A percentile compares a stretch with the other conserved stretches of the same genome.
phyloP scores from a whole-genome alignment of 2,113 vertebrate genomes.

The Atractosteus spatula region DNA sequence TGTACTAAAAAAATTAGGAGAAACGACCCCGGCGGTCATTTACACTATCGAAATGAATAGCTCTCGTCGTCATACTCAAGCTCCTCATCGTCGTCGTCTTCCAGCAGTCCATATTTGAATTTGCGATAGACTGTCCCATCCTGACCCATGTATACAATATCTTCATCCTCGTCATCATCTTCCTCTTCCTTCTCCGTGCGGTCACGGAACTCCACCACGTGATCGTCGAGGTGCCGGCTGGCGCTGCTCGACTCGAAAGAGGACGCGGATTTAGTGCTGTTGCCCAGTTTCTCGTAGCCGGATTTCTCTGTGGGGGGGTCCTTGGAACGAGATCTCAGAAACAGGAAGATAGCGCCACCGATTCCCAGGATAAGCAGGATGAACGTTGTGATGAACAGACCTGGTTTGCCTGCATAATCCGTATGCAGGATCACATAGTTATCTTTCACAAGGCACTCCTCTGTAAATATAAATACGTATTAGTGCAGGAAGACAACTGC shows the following conservation, averaged over 20 bases:
- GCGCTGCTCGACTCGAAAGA: constrained; percentile 47
- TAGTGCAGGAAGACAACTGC: too few relatives aligned
- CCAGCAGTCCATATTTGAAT: constrained; percentile 84
- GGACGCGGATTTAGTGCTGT: constrained; percentile 45
- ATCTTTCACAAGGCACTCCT: constrained; percentile 68
- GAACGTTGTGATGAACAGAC: constrained; percentile 48
- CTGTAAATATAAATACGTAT: constrained; percentile 43
- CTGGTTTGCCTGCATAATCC: constrained; percentile 27
- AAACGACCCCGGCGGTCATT: too few relatives aligned
- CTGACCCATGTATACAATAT: constrained; percentile 89
- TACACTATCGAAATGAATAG: constrained; percentile 71
- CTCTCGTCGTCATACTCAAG: constrained; percentile 91
- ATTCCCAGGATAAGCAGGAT: constrained; percentile 65
- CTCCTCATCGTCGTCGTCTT: constrained; percentile 78
- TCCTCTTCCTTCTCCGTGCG: constrained; percentile 63
- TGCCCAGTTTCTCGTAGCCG: constrained; percentile 72
- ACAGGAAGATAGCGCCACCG: constrained; percentile 61
- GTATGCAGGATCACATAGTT: constrained; percentile 45
- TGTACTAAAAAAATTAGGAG: too few relatives aligned
- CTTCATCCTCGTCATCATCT: constrained; percentile 73
- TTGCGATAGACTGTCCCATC: constrained; percentile 88
- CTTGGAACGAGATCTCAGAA: constrained; percentile 62
- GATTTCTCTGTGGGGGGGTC: constrained; percentile 39
- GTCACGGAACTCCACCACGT: constrained; percentile 75
- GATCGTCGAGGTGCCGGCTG: constrained; percentile 64